Evolutionary conservation across 1,140 invertebrate species (phyloP).

Genomic region (Zaprionus camerounensis): DNA sequence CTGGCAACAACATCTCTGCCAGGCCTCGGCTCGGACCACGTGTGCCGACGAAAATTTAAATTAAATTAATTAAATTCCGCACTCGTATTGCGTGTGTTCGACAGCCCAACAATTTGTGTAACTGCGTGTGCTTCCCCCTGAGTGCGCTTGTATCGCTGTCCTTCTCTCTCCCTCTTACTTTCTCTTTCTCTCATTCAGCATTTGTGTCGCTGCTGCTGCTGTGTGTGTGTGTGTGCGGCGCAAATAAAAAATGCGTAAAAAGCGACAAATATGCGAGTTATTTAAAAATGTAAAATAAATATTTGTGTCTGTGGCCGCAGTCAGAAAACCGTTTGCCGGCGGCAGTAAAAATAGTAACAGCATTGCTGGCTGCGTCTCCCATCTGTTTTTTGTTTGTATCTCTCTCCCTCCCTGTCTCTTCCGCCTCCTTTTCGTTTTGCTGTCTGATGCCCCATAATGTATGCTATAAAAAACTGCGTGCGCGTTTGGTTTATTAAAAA

Average conservation of each 20-base stretch:
- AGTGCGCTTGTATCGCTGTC: neutral
- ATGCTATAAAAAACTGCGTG: conserved; percentile 25
- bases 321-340: conserved; percentile 46
- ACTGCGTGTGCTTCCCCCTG: conserved; percentile 6
- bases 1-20: neutral
- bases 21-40: neutral
- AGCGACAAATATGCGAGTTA: conserved; percentile 66
- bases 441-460: neutral
- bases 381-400: conserved; percentile 42
- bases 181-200: neutral
- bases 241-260: conserved; percentile 10
- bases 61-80: conserved; percentile 78
- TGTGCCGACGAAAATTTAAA: conserved; percentile 48
- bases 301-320: conserved; percentile 65
- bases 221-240: neutral
- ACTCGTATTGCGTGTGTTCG: conserved; percentile 17
- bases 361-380: neutral
- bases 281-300: conserved; percentile 79
- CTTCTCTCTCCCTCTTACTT: neutral
- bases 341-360: conserved; percentile 35
- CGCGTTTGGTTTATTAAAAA: conserved; percentile 67
- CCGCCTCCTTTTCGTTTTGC: neutral
- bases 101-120: conserved; percentile 56
- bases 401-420: no score
- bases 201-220: neutral